These are phyloP conservation scores for Denticeps clupeoides DNA, from an alignment of 2,797 vertebrate species.

Conservation along the genomic window DNA sequence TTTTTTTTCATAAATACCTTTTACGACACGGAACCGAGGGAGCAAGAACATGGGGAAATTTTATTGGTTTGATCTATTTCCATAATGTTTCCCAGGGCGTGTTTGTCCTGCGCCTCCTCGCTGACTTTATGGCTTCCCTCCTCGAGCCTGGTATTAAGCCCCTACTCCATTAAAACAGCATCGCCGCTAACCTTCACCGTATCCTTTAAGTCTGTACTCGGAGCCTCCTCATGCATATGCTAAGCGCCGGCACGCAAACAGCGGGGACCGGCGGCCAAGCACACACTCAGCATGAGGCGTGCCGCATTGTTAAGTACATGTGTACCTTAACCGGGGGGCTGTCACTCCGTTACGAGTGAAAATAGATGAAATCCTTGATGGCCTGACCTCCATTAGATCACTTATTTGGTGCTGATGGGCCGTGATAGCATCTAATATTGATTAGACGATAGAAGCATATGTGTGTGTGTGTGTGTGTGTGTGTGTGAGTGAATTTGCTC, in stretches of 20 bases:
- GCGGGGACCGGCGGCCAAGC: no score
- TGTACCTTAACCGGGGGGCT: conserved; percentile 21
- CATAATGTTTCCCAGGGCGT: conserved; percentile 24
- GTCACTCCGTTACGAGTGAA: conserved; percentile 19
- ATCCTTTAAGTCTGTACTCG: no score
- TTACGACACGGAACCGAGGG: conserved; percentile 11
- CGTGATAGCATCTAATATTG: conserved; percentile 38
- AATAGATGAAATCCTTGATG: conserved; percentile 29
- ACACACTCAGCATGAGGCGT: conserved; percentile 9
- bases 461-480: conserved; percentile 3
- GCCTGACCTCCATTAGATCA: conserved; percentile 38
- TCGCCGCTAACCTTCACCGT: conserved; percentile 14
- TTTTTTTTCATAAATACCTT: no score
- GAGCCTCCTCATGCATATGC: no score
- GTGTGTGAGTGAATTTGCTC: conserved; percentile 12
- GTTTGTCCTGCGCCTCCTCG: conserved; percentile 22
- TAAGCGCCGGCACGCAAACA: background rate
- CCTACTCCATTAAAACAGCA: conserved; percentile 18
- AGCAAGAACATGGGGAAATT: conserved; percentile 20
- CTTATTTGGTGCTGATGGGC: conserved; percentile 36
- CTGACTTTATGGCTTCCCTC: conserved; percentile 26
- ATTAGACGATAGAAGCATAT: conserved; percentile 24
- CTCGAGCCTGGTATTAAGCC: conserved; percentile 20
- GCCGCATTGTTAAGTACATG: conserved; percentile 13
- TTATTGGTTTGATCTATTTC: conserved; percentile 30